phyloP scores from a whole-genome alignment of 2,797 vertebrate genomes.

The Anas bahamensis region DNA sequence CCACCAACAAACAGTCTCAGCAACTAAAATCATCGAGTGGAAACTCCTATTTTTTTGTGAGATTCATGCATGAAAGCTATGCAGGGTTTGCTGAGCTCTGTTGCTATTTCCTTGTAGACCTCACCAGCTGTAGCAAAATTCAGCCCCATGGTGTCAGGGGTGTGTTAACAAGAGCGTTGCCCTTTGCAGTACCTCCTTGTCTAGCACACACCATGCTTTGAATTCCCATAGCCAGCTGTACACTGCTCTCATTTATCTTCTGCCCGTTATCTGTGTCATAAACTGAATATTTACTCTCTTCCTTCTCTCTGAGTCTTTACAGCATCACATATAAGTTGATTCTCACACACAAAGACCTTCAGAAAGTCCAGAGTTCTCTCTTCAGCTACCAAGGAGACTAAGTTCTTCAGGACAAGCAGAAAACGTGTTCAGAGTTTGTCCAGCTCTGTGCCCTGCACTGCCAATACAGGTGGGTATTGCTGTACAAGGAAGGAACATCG shows the following conservation, averaged over 20 bases:
- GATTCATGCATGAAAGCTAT: not conserved
- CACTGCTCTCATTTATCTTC: not conserved
- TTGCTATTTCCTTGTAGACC: not conserved
- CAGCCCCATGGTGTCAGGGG: not conserved
- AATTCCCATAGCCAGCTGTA: not conserved
- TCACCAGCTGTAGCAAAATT: not conserved
- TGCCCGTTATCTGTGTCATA: not conserved
- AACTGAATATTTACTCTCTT: not conserved
- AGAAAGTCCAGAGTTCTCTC: not conserved
- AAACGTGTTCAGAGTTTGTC: not conserved
- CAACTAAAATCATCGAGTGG: not conserved
- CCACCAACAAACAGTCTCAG: not conserved
- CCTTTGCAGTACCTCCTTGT: not conserved
- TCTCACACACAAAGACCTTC: not conserved
- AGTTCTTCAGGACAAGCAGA: not conserved
- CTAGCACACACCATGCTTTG: not conserved
- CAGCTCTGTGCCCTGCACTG: not conserved
- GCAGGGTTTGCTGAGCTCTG: not conserved
- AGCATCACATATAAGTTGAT: not conserved
- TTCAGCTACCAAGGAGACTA: not conserved
- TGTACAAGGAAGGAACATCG: not conserved
- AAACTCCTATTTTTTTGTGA: not conserved
- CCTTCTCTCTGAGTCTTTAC: not conserved
- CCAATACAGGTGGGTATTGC: not conserved
- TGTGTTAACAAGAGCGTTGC: not conserved